Conservation (phyloP, 2,797 vertebrate genomes). For the Threskiornis aethiopicus region DNA sequence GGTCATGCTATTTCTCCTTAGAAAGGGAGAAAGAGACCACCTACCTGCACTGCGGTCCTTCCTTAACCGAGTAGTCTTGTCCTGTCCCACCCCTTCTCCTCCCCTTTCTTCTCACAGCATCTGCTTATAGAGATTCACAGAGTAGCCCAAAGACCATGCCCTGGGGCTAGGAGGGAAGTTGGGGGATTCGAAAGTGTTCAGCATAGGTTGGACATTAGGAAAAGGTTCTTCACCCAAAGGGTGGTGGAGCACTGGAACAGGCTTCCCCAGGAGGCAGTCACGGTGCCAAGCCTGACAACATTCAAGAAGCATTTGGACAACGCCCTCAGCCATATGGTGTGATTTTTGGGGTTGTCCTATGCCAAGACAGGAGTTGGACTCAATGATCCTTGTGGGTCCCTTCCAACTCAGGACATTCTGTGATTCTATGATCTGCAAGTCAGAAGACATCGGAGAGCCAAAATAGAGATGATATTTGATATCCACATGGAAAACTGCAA, state of each 20-base stretch:
- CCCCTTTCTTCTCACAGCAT: not conserved
- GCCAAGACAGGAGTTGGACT: too few relatives aligned
- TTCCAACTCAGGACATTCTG: too few relatives aligned
- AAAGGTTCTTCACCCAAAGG: too few relatives aligned
- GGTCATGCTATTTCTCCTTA: not conserved
- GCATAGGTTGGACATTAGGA: not conserved
- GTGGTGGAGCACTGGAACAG: too few relatives aligned
- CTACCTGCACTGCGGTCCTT: accelerated
- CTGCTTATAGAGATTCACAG: not conserved
- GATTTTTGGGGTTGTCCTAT: too few relatives aligned
- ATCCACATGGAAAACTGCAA: not conserved
- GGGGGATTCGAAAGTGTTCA: not conserved
- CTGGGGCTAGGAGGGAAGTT: not conserved
- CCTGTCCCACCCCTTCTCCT: not conserved
- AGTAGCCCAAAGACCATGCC: not conserved
- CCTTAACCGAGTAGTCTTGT: not conserved
- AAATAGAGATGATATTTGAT: not conserved
- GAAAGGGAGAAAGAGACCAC: not conserved
- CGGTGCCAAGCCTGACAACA: too few relatives aligned
- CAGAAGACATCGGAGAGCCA: not conserved
- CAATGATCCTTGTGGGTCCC: too few relatives aligned
- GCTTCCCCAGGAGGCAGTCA: too few relatives aligned
- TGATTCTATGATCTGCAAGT: not conserved
- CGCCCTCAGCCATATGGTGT: too few relatives aligned
- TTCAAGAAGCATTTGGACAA: too few relatives aligned